Percentiles rank a stretch among this genome's conserved stretches.
phyloP scores from a whole-genome alignment of 2,113 vertebrate species.

The Fregata magnificens region DNA sequence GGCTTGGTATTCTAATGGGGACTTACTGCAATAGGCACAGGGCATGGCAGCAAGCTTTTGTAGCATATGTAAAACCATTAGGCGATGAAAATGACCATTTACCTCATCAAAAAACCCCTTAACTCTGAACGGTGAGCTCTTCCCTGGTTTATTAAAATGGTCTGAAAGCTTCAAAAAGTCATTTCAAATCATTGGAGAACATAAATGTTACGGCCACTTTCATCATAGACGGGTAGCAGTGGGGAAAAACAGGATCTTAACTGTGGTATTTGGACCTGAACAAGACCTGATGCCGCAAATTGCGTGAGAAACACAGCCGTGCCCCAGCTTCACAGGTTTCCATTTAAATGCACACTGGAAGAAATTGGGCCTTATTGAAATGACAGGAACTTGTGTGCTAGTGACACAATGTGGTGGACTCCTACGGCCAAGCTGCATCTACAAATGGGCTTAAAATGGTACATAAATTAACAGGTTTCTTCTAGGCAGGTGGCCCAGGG shows the following conservation, averaged over 20 bases:
- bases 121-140: not conserved
- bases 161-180: not conserved
- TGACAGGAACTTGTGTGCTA: no score
- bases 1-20: not conserved
- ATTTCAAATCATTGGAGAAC: not conserved
- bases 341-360: not conserved
- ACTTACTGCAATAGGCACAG: not conserved
- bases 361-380: not conserved
- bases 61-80: not conserved
- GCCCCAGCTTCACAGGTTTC: not conserved
- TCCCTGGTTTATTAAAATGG: not conserved
- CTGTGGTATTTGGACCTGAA: not conserved
- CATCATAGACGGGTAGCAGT: not conserved
- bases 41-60: not conserved
- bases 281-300: rapidly evolving
- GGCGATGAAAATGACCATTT: not conserved
- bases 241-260: not conserved
- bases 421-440: not conserved
- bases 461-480: not conserved
- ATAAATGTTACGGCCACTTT: not conserved
- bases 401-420: not conserved
- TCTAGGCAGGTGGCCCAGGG: not conserved
- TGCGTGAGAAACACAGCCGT: not conserved
- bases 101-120: not conserved
- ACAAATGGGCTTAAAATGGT: not conserved